Evolutionary conservation across 2,113 vertebrate species (phyloP), one percentile per base, ranked within the genome.

Genomic region (Dinomys branickii): DNA sequence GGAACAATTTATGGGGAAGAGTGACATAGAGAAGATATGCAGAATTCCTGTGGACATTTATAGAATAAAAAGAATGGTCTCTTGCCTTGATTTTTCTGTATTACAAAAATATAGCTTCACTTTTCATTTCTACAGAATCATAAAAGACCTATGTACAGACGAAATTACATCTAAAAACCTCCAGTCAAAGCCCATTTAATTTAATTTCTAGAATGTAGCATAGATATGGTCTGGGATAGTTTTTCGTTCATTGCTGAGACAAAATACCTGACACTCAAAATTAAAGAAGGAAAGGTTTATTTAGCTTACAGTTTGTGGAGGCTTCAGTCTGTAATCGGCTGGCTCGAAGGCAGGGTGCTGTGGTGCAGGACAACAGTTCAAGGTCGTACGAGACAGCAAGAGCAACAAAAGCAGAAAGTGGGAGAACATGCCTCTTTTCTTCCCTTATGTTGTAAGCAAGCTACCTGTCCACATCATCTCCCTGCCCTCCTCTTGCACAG

Each of bases 1-100:
- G 61, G 92, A 97, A 69, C 63, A 96, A 97, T 84, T 97, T 88
- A 58, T 84, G 91, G 63, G 4, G 81, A 96, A 94, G 61, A 5
- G 80, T 85, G 61, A 59, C 75, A 81, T 92, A 38, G 1, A 73
- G 35, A 88, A 67, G n/a, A 95, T 63, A 88, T 38, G 65, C 92
- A 63, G 22, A 71, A 26, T 85, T 96, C 67, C 47, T 96, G 0
- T 89, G 61, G 28, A 61, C 93, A 80, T 96, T 33, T 77, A 28
- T 5, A 88, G 83, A 88, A 97, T 95, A 75, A 85, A 50, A 35
- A 95, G 30, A 41, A 47, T 44, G 4, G 69, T 30, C 16, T 30
- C 47, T 90, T 92, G 28, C 12, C 7, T 65, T 41, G 16, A 22
- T 83, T 95, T 95, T 92, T 95, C 65, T 77, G 22, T 90, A 85